phyloP scores from a whole-genome alignment of 2,797 vertebrate species.

The Moxostoma hubbsi region DNA sequence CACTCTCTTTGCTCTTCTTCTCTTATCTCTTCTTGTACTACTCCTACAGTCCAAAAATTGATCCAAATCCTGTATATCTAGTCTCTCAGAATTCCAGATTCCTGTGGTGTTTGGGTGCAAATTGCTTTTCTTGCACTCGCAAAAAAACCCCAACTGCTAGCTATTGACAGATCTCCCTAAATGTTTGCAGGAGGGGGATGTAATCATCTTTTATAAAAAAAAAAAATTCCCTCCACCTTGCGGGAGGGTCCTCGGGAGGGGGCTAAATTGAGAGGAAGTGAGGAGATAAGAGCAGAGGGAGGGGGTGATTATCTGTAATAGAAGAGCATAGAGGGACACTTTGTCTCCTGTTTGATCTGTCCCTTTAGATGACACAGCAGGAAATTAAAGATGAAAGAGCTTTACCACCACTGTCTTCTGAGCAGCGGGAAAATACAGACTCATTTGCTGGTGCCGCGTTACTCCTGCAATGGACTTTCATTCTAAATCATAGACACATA shows the following conservation, averaged over 20 bases:
- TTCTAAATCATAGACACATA: constrained; percentile 23
- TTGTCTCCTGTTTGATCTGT: constrained; percentile 82
- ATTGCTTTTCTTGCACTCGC: constrained; percentile 60
- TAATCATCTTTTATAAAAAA: constrained; percentile 66
- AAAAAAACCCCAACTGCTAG: constrained; percentile 66
- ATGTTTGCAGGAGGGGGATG: constrained; percentile 64
- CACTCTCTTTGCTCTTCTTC: constrained; percentile 21
- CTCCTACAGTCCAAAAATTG: no score
- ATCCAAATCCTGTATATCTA: constrained; percentile 49
- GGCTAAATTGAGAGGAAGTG: constrained; percentile 66
- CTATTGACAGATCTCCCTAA: constrained; percentile 65
- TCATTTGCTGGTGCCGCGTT: constrained; percentile 68
- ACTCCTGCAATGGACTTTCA: constrained; percentile 55
- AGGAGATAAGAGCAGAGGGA: constrained; percentile 61
- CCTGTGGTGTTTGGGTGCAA: constrained; percentile 51
- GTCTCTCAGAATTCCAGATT: constrained; percentile 52
- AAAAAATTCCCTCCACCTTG: constrained; percentile 63
- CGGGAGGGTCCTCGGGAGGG: constrained; percentile 64
- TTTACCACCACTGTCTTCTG: constrained; percentile 77
- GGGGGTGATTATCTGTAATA: constrained; percentile 60
- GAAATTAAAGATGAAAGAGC: constrained; percentile 83
- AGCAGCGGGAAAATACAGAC: constrained; percentile 70
- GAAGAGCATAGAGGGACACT: constrained; percentile 74
- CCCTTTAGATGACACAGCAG: constrained; percentile 77
- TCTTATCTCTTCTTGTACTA: no score